Evolutionary conservation across 1,140 invertebrate species (phyloP), one percentile per base, ranked within the genome.

Genomic region (Saccostrea echinata): DNA sequence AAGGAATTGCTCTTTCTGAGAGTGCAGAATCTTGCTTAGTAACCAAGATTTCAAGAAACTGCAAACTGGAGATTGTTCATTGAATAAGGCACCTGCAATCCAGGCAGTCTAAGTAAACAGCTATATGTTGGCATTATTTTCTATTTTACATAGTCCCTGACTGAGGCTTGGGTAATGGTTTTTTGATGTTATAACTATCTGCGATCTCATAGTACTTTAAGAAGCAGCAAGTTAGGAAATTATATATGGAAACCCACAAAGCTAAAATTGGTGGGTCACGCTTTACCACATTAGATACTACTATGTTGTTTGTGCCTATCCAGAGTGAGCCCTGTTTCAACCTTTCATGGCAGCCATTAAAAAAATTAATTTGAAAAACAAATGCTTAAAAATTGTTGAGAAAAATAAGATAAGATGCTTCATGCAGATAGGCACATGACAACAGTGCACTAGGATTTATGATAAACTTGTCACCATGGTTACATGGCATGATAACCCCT

Each of bases 401-500:
- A 43, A 76, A 27, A 24, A 33, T 9, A 76, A 76, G 27, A 76
- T 24, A 30, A 33, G 27, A 76, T 76, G 68, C 68, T 76, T 30
- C 68, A 76, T 76, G 68, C 68, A 76, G 68, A 76, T 76, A 76
- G 68, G 68, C 68, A 76, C 68, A 76, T 76, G 11, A 76, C 68
- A 76, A 76, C 68, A 76, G 27, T 76, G 68, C 27, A 27, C 68
- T 35, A 76, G 33, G 68, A 64, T 33, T n/a, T 21, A n/a, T 76
- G 27, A 33, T 16, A 76, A 76, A 76, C 68, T 33, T 76, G 11
- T 76, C 68, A 76, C 68, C 68, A 76, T 30, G 68, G 24, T 76
- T 76, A 30, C 68, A 76, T 76, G 68, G 68, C 68, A 33, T 27
- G 68, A 76, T 76, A 27, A 76, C 68, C 68, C 27, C 68, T 76